Evolutionary conservation across 2,888 invertebrate species (phyloP).

Genomic region (Abscondita cerata): DNA sequence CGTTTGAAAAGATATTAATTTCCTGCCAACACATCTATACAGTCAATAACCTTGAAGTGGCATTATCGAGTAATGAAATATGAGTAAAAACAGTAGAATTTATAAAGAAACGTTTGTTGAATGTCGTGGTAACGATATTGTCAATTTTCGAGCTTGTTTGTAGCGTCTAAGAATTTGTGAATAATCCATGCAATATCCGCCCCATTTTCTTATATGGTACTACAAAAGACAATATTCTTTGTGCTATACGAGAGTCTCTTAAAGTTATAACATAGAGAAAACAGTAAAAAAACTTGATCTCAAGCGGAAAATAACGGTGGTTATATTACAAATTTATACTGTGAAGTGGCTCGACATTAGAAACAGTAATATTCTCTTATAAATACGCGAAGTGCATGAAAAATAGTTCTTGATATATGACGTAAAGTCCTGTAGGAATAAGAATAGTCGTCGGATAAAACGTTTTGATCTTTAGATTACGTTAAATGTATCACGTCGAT

Average conservation of each 20-base stretch:
- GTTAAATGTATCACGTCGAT: slow-evolving; percentile 44
- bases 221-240: slow-evolving; percentile 46
- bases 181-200: slow-evolving; percentile 47
- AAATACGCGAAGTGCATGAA: slow-evolving; percentile 41
- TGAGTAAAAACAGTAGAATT: no score
- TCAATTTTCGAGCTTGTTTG: slow-evolving; percentile 43
- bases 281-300: slow-evolving; percentile 39
- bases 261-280: slow-evolving; percentile 41
- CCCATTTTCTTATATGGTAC: slow-evolving; percentile 42
- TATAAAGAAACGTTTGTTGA: slow-evolving; percentile 12
- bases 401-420: slow-evolving; percentile 42
- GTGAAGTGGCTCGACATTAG: slow-evolving; percentile 40
- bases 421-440: slow-evolving; percentile 39
- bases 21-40: no score
- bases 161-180: slow-evolving; percentile 44
- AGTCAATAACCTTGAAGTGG: no score
- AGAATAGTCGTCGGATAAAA: slow-evolving; percentile 39
- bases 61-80: no score
- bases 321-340: slow-evolving; percentile 45
- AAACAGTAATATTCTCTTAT: slow-evolving; percentile 41
- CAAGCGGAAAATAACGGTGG: slow-evolving; percentile 39
- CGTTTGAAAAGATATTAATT: no score
- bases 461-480: slow-evolving; percentile 43
- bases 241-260: slow-evolving; percentile 40
- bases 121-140: slow-evolving; percentile 36